phyloP scores from a whole-genome alignment of 1,140 invertebrate species.

The Doryteuthis pealeii region DNA sequence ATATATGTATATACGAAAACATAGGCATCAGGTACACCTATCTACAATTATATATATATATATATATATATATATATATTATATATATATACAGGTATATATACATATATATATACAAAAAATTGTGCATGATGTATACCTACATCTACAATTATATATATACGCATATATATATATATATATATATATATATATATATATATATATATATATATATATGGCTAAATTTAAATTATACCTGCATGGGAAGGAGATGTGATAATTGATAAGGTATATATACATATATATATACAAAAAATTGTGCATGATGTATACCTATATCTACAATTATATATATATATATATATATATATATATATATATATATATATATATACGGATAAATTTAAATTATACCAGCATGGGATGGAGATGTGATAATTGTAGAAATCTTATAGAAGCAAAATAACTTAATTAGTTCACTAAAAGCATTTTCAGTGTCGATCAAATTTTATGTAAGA shows the following conservation, averaged over 20 bases:
- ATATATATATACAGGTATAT: neutral
- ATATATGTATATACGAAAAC: neutral
- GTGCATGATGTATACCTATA: slow-evolving; percentile 19
- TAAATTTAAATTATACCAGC: too few species aligned
- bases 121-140: neutral
- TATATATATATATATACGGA: too few species aligned
- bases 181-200: slow-evolving; percentile 20
- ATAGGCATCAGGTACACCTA: neutral
- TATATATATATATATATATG: slow-evolving; percentile 22
- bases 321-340: too few species aligned
- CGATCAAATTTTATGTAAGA: too few species aligned
- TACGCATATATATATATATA: slow-evolving; percentile 18
- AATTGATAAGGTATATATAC: neutral
- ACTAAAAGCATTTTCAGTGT: too few species aligned
- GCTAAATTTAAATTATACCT: slow-evolving; percentile 10
- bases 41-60: neutral
- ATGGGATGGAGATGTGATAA: too few species aligned
- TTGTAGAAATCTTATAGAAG: too few species aligned
- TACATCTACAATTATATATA: neutral
- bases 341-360: too few species aligned
- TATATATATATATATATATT: neutral
- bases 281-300: slow-evolving; percentile 13
- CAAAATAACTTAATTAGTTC: too few species aligned
- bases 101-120: neutral
- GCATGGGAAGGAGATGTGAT: neutral